Base-by-base conservation (phyloP, 2,113 vertebrate genomes). In the Bostrychus sinensis region DNA sequence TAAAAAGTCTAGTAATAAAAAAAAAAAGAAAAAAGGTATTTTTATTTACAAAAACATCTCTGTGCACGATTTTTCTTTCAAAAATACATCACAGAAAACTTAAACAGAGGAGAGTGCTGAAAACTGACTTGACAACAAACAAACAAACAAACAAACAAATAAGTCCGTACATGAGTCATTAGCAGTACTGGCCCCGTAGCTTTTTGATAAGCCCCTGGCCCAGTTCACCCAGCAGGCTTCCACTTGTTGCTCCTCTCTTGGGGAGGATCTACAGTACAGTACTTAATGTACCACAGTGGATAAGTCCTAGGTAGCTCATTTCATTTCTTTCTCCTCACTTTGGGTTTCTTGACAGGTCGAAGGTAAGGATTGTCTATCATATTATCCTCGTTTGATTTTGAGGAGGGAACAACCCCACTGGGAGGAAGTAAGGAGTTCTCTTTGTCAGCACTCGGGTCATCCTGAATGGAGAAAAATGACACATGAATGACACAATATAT, bases 261-360 rank as follows among this genome's bases (percentile, higher is more conserved):
- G 3, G 30, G 63, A 48, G 66, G 22, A 26, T 48, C 14, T 28
- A 12, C 42, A 56, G 57, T 42, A 62, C 7, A 39, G 66, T 17
- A 23, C 41, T 43, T 13, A 30, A 13, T 56, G 56, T 25, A 38
- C 62, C 74, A 54, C 43, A 39, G 56, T 39, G 70, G 36, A 63
- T 19, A 58, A 30, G 30, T 38, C 25, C 0, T 0, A 19, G 22
- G 19, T n/a, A 30, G 16, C 20, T 51, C 1, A 3, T 28, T 70
- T 97, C 92, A 98, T 86, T 99, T 99, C 95, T 98, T 99, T 86
- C 97, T 90, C 73, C 96, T 95, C 62, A 99, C 94, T 92, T 98
- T 99, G 78, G 97, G 97, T 58, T 99, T 99, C 81, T 98, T 98
- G 51, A 99, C 97, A 0, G 97, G 96, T 1, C 97, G 82, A n/a